These are phyloP conservation scores for Oasisia sp. DNA, from an alignment of 2,888 invertebrate species.

Conservation along the genomic window DNA sequence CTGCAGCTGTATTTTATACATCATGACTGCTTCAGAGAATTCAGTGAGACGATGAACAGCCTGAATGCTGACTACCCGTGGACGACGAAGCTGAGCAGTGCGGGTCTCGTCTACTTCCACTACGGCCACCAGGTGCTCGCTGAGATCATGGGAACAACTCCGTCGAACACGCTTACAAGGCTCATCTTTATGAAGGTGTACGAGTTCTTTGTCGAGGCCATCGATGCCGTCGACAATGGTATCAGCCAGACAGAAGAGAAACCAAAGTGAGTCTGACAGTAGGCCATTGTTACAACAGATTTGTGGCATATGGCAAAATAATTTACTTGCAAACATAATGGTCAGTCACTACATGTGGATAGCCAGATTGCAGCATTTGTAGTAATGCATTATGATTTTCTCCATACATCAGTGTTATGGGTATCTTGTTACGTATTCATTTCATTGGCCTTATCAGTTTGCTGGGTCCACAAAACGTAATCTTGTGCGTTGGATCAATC, in stretches of 20 bases:
- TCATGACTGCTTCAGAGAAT: constrained; percentile 56
- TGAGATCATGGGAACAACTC: background rate
- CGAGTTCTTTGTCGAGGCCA: constrained; percentile 86
- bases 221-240: constrained; percentile 99
- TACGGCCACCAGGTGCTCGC: constrained; percentile 80
- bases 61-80: constrained; percentile 57
- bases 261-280: constrained; percentile 48
- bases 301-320: too few species aligned
- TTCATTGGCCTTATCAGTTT: too few species aligned
- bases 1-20: background rate
- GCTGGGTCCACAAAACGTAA: too few species aligned
- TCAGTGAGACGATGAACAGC: constrained; percentile 64
- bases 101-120: constrained; percentile 90
- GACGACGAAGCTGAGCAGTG: constrained; percentile 85
- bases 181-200: constrained; percentile 75
- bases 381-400: too few species aligned
- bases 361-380: too few species aligned
- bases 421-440: too few species aligned
- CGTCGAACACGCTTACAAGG: background rate
- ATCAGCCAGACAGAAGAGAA: constrained; percentile 79
- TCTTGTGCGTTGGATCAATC: too few species aligned
- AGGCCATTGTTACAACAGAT: too few species aligned
- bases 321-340: too few species aligned
- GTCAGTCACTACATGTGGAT: too few species aligned
- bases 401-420: too few species aligned